Base-by-base conservation (phyloP, 53 echinoderm and acorn worm species). In the Paracentrotus lividus region DNA sequence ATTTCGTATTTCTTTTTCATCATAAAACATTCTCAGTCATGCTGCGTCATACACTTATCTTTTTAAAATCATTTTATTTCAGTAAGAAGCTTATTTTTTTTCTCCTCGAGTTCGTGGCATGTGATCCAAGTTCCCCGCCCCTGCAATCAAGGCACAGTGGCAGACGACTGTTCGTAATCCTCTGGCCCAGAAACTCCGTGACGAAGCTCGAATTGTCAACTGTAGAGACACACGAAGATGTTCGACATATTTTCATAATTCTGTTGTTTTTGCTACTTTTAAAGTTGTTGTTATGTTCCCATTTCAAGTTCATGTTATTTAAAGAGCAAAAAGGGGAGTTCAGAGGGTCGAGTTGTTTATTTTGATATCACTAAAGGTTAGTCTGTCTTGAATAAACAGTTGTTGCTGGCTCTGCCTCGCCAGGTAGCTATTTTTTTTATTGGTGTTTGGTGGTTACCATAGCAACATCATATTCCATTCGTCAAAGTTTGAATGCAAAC, bases 221-320 rank as follows among this genome's bases (percentile, higher is more conserved):
- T n/a, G n/a, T n/a, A 12, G 3, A 45, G 49, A 45, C 47, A 47
- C 47, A 2, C 47, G 49, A n/a, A 16, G 72, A 72, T 6, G 26
- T 81, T n/a, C 81, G 2, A 81, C 44, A 81, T 81, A 81, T 44
- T 81, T 81, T 38, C n/a, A 81, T 81, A 81, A 81, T 81, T 81
- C 81, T 47, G 44, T 81, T 81, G 81, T 81, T 81, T 44, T 81
- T 81, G 49, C 72, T 77, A 77, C 42, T 77, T n/a, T n/a, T 77
- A 12, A 13, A 14, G 67, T 67, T 67, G 32, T 67, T 72, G 72
- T 72, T 72, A 20, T 40, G 7, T 72, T 38, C 5, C 7, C 40
- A 72, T 7, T 18, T 36, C 38, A 3, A 72, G 36, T 36, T 36
- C 72, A 72, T 72, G 10, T 33, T 33, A 14, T 67, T 67, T 34